Evolutionary conservation across 2,113 vertebrate genomes (phyloP), one percentile per base, ranked within the genome.

Genomic region (Anoplopoma fimbria): DNA sequence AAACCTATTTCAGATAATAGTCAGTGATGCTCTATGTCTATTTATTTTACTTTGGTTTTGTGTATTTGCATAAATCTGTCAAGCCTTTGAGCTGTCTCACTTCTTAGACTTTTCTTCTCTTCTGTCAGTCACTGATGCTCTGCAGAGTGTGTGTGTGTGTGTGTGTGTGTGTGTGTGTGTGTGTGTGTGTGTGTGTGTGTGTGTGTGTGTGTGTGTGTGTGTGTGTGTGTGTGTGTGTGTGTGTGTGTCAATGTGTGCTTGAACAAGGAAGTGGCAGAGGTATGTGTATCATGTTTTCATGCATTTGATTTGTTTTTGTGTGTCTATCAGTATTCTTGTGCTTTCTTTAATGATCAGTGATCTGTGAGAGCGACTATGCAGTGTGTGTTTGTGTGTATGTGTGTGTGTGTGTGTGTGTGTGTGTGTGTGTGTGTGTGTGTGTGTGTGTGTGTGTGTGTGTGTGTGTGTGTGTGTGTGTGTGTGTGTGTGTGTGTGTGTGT

Each of bases 41-140:
- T 82, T 81, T 62, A 27, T 57, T 75, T 47, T 21, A 21, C 34
- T 77, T 68, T 42, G 8, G 49, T 58, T 79, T 58, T 38, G 73
- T 72, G 79, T 75, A 34, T 70, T 64, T 49, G 73, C 64, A 70
- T 73, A 86, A 74, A 81, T 77, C 79, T 85, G 49, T 25, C 4
- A 68, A 83, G 45, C 58, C 53, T 76, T 64, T 57, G 71, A 38
- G 42, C 65, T 63, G 34, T 68, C 62, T 85, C 63, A 75, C 64
- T 85, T 69, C 36, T 82, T 40, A 83, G 87, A 83, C 75, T 62
- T 67, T 77, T 63, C 40, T 47, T 62, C 75, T 84, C 84, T 79
- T 68, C 70, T 84, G 82, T 90, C 91, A 82, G 27, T 87, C 81
- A 86, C 77, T n/a, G 53, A 77, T 68, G 34, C 72, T 81, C 65